Conservation (phyloP, 1,140 invertebrate species). For the Pantala flavescens region DNA sequence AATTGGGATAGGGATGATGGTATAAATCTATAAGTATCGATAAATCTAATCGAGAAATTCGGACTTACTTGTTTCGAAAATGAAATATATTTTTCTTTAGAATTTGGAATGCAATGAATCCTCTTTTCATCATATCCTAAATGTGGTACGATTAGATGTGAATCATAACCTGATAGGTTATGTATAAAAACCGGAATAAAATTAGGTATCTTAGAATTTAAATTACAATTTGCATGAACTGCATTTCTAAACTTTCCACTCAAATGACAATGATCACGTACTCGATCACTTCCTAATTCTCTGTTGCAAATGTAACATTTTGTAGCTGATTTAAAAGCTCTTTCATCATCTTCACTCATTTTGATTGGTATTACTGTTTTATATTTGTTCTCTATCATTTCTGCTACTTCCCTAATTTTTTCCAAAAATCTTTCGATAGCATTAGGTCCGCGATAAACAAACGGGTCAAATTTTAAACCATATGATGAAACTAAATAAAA, state of each 20-base stretch:
- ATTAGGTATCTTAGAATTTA: background rate
- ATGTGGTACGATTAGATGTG: background rate
- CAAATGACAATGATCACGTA: background rate
- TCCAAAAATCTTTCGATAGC: background rate
- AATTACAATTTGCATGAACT: background rate
- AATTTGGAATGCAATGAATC: background rate
- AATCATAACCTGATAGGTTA: background rate
- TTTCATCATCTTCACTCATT: background rate
- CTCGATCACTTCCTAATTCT: background rate
- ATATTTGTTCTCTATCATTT: background rate
- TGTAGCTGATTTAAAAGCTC: background rate
- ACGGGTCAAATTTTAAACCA: background rate
- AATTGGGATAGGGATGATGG: background rate
- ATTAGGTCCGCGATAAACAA: background rate
- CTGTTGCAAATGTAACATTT: background rate
- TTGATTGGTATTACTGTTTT: background rate
- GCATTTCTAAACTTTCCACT: background rate
- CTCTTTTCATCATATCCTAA: background rate
- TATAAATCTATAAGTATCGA: background rate
- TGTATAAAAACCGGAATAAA: background rate
- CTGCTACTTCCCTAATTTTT: background rate
- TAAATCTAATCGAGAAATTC: background rate
- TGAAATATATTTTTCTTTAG: background rate
- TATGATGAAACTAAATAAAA: background rate
- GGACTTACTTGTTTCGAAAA: background rate